These are phyloP conservation scores for Siphamia tubifer DNA, from an alignment of 2,113 vertebrate species.

Conservation along the genomic window DNA sequence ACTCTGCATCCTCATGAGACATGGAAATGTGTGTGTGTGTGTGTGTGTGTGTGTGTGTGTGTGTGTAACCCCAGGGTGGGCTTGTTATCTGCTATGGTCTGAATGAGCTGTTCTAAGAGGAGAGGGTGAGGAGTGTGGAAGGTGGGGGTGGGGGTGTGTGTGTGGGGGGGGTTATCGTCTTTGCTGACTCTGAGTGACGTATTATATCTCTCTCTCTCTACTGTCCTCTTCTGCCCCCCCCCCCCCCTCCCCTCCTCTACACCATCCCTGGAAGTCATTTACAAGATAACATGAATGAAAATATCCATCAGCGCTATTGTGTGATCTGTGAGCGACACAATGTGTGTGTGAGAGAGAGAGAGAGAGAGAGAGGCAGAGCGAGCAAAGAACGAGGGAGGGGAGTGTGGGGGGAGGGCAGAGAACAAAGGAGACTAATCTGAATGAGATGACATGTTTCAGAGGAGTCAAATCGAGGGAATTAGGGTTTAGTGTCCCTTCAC, in stretches of 20 bases:
- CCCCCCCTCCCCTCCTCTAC: conserved; percentile 33
- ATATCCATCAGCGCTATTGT: conserved; percentile 71
- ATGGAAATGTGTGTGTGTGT: too few species aligned
- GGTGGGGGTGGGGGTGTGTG: too few species aligned
- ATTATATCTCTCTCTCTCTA: conserved; percentile 67
- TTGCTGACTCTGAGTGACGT: conserved; percentile 59
- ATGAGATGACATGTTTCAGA: conserved; percentile 77
- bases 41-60: conserved; percentile 13
- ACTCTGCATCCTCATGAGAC: too few species aligned
- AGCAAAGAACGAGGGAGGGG: background rate
- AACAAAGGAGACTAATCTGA: conserved; percentile 83
- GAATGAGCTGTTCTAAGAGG: conserved; percentile 68
- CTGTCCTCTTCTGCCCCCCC: conserved; percentile 44
- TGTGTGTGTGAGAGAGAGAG: conserved; percentile 18
- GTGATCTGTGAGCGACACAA: conserved; percentile 67
- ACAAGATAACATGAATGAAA: conserved; percentile 83
- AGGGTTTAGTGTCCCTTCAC: conserved; percentile 76
- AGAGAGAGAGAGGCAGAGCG: conserved; percentile 14
- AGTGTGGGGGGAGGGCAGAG: conserved; percentile 44
- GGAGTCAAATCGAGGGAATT: conserved; percentile 78
- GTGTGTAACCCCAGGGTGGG: conserved; percentile 60
- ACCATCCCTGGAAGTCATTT: conserved; percentile 78
- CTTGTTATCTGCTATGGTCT: conserved; percentile 66
- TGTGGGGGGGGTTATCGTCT: conserved; percentile 53
- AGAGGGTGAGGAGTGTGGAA: background rate